phyloP scores from a whole-genome alignment of 2,113 vertebrate species.

The Corythoichthys intestinalis region DNA sequence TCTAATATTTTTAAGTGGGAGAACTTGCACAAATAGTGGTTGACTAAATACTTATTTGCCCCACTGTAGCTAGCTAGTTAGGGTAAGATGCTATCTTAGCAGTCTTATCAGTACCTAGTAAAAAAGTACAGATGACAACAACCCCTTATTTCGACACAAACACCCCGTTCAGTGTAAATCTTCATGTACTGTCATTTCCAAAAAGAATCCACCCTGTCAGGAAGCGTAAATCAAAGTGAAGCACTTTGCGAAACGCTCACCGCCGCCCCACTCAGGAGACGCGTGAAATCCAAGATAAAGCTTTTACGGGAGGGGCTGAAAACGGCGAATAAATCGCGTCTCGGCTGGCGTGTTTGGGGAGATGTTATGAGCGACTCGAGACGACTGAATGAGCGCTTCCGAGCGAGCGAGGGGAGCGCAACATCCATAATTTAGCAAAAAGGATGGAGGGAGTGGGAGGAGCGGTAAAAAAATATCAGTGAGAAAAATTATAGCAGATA shows the following conservation, averaged over 20 bases:
- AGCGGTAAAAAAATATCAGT: neutral
- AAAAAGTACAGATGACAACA: neutral
- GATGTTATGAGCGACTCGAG: slow-evolving; percentile 5
- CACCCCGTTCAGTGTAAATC: neutral
- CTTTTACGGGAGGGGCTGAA: slow-evolving; percentile 1
- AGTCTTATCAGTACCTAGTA: neutral
- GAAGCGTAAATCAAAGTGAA: slow-evolving; percentile 1
- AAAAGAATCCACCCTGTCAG: neutral
- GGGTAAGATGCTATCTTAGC: neutral
- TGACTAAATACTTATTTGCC: neutral
- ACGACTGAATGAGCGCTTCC: slow-evolving; percentile 7
- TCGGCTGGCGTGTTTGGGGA: neutral
- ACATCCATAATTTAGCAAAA: slow-evolving; percentile 8
- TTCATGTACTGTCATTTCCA: slow-evolving; percentile 1
- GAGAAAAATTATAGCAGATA: slow-evolving; percentile 9
- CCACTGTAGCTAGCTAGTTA: neutral
- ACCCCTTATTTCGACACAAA: neutral
- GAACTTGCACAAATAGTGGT: too few relatives aligned
- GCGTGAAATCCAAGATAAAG: slow-evolving; percentile 9
- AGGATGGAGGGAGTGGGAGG: neutral
- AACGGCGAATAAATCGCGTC: slow-evolving; percentile 7
- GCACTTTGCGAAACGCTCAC: slow-evolving; percentile 1
- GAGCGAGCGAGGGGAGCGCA: neutral
- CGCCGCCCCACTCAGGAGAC: slow-evolving; percentile 7
- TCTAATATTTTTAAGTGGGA: too few relatives aligned